These are phyloP conservation scores for Xylota segnis DNA, from an alignment of 2,888 invertebrate genomes.

Conservation along the genomic window DNA sequence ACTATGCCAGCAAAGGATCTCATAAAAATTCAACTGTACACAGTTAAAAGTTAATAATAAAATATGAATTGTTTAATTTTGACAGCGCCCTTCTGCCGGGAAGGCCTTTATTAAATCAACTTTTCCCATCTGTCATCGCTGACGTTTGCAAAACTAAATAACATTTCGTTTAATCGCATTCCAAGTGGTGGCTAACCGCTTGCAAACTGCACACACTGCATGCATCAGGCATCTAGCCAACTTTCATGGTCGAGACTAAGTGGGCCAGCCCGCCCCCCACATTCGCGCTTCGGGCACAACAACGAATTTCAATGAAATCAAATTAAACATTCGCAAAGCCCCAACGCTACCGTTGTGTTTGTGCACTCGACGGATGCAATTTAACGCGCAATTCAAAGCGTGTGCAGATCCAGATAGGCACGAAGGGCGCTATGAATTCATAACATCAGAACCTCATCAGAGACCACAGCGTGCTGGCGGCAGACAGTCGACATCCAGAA, in stretches of 20 bases:
- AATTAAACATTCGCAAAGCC: constrained; percentile 70
- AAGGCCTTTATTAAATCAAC: constrained; percentile 65
- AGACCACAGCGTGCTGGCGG: constrained; percentile 5
- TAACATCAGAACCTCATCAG: constrained; percentile 55
- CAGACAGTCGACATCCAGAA: constrained; percentile 3
- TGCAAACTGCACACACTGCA: constrained; percentile 18
- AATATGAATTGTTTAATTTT: constrained; percentile 31
- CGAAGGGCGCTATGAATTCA: constrained; percentile 32
- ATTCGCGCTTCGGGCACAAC: background rate
- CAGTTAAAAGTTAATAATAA: constrained; percentile 14
- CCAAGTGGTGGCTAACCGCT: constrained; percentile 49
- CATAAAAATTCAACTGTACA: constrained; percentile 13
- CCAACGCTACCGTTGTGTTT: constrained; percentile 28
- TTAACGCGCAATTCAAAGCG: constrained; percentile 68
- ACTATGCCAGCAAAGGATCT: constrained; percentile 12
- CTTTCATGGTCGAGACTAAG: constrained; percentile 6
- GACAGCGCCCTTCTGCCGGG: background rate
- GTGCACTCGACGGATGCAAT: constrained; percentile 68
- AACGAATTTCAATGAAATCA: constrained; percentile 69
- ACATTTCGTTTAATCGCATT: constrained; percentile 58
- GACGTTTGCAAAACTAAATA: constrained; percentile 56
- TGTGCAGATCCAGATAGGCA: constrained; percentile 23
- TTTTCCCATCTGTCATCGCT: constrained; percentile 54
- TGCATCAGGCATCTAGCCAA: constrained; percentile 7
- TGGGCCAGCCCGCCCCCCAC: background rate